These are phyloP conservation scores for Nothoprocta perdicaria DNA, from an alignment of 2,113 vertebrate genomes.

Conservation along the genomic window DNA sequence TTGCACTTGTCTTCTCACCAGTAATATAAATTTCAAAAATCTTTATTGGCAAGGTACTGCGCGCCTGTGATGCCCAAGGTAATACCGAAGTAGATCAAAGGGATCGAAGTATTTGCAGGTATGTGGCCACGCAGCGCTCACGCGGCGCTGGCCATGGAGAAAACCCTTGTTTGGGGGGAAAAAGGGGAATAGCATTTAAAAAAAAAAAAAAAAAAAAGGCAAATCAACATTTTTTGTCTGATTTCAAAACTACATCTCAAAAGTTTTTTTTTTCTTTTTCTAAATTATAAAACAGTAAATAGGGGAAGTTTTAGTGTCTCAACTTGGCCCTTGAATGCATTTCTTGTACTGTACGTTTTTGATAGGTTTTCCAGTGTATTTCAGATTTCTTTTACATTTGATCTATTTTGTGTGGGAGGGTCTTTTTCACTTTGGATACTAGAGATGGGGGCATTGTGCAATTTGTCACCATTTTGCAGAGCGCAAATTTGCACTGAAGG, in stretches of 20 bases:
- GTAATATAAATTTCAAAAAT: background rate
- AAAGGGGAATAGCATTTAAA: no score
- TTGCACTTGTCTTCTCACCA: background rate
- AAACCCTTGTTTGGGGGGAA: no score
- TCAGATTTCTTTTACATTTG: background rate
- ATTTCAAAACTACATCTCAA: background rate
- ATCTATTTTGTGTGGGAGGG: background rate
- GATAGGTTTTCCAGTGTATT: background rate
- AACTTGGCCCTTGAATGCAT: background rate
- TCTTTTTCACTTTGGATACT: background rate
- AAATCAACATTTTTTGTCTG: background rate
- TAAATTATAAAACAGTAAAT: background rate
- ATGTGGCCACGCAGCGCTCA: no score
- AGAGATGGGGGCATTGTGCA: background rate
- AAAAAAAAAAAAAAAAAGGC: background rate
- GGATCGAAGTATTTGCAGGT: background rate
- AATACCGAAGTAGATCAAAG: background rate
- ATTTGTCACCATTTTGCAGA: background rate
- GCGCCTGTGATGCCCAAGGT: background rate
- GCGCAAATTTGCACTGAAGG: no score
- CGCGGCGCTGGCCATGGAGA: background rate
- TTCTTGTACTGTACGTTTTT: background rate
- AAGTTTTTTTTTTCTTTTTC: background rate
- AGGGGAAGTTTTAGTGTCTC: background rate
- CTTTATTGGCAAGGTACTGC: background rate